phyloP scores from a whole-genome alignment of 2,113 vertebrate genomes.

The Engystomops pustulosus region DNA sequence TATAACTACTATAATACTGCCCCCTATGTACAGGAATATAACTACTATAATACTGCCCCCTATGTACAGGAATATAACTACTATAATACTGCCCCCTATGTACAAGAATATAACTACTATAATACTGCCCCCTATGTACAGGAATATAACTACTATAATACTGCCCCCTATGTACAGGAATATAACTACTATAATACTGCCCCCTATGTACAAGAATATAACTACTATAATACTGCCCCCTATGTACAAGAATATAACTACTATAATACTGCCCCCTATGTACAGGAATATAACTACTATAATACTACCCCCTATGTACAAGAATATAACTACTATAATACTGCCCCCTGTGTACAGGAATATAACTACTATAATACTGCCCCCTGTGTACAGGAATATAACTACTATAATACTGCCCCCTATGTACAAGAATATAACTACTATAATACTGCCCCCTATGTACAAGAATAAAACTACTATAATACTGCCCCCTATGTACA shows the following conservation, averaged over 20 bases:
- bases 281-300: too few species aligned
- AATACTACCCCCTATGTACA: too few species aligned
- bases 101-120: conserved; percentile 6
- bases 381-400: too few species aligned
- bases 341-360: too few species aligned
- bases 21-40: background rate
- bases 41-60: background rate
- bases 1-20: conserved; percentile 5
- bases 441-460: background rate
- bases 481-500: too few species aligned
- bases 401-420: background rate
- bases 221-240: too few species aligned
- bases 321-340: too few species aligned
- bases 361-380: too few species aligned
- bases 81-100: background rate
- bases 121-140: background rate
- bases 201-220: too few species aligned
- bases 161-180: background rate
- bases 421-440: background rate
- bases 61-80: background rate
- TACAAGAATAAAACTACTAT: too few species aligned
- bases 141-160: background rate
- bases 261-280: too few species aligned
- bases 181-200: background rate
- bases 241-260: too few species aligned